Conservation (phyloP, 1,140 invertebrate genomes). For the Bicyclus anynana region DNA sequence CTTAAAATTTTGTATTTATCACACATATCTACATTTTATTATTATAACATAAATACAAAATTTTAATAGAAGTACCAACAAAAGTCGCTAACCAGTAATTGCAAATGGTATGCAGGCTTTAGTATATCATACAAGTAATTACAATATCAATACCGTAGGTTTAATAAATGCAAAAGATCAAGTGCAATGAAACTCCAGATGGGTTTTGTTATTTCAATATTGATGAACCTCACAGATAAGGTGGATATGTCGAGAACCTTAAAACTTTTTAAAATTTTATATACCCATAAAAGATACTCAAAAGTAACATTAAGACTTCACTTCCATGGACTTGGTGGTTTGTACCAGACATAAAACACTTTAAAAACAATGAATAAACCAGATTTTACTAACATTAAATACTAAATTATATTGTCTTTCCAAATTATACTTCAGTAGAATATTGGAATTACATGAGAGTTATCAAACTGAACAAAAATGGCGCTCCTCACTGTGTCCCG, state of each 20-base stretch:
- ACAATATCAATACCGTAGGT: slow-evolving; percentile 78
- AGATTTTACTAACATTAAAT: slow-evolving; percentile 72
- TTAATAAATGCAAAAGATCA: slow-evolving; percentile 79
- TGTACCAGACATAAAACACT: slow-evolving; percentile 70
- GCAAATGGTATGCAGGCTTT: slow-evolving; percentile 72
- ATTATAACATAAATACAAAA: slow-evolving; percentile 79
- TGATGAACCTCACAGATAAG: slow-evolving; percentile 60
- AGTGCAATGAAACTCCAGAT: slow-evolving; percentile 75
- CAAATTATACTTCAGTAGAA: slow-evolving; percentile 65
- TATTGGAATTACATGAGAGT: slow-evolving; percentile 56
- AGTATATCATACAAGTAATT: slow-evolving; percentile 78
- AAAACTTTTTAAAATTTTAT: slow-evolving; percentile 40
- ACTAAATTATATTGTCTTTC: slow-evolving; percentile 76
- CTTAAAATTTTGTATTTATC: slow-evolving; percentile 79
- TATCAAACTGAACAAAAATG: slow-evolving; percentile 33
- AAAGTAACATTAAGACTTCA: slow-evolving; percentile 58
- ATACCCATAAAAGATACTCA: slow-evolving; percentile 52
- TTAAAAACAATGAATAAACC: slow-evolving; percentile 70
- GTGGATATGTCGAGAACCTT: slow-evolving; percentile 43
- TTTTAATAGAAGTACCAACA: slow-evolving; percentile 76
- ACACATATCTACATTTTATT: slow-evolving; percentile 76
- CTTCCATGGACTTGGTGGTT: slow-evolving; percentile 53
- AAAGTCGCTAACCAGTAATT: slow-evolving; percentile 75
- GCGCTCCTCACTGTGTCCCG: slow-evolving; percentile 46
- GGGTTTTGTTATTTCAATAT: slow-evolving; percentile 59